Evolutionary conservation across 2,113 vertebrate species (phyloP).

Genomic region (Hydrochoerus hydrochaeris): DNA sequence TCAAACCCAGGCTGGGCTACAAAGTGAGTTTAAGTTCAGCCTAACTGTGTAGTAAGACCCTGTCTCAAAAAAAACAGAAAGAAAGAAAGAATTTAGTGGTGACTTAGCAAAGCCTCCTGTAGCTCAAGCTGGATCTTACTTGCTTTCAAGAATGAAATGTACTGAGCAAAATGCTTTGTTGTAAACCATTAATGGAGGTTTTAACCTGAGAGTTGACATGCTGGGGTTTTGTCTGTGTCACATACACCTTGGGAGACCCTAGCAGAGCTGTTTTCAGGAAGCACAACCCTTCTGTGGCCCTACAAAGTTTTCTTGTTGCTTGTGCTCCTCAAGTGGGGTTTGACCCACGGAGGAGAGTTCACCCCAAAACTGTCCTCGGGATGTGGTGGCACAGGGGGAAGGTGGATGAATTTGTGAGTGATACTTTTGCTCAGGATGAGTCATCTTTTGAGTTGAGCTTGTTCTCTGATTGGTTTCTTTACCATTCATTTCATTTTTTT

Average conservation of each 20-base stretch:
- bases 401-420: background rate
- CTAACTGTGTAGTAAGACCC: too few relatives aligned
- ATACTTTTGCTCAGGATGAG: background rate
- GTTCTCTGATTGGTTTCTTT: background rate
- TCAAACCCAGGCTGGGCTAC: too few relatives aligned
- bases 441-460: background rate
- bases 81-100: background rate
- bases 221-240: background rate
- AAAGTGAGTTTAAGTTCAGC: too few relatives aligned
- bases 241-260: background rate
- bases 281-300: background rate
- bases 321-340: background rate
- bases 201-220: slow-evolving; percentile 29
- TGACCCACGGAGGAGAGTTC: background rate
- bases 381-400: background rate
- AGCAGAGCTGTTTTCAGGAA: background rate
- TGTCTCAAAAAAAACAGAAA: too few relatives aligned
- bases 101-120: background rate
- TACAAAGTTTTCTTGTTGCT: background rate
- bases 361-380: background rate
- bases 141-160: slow-evolving; percentile 31
- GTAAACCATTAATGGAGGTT: background rate
- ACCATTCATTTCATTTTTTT: background rate
- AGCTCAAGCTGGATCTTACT: background rate
- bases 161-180: background rate